These are phyloP conservation scores for Ichneumoninae sp. DNA, from an alignment of 2,888 invertebrate species.

Conservation along the genomic window DNA sequence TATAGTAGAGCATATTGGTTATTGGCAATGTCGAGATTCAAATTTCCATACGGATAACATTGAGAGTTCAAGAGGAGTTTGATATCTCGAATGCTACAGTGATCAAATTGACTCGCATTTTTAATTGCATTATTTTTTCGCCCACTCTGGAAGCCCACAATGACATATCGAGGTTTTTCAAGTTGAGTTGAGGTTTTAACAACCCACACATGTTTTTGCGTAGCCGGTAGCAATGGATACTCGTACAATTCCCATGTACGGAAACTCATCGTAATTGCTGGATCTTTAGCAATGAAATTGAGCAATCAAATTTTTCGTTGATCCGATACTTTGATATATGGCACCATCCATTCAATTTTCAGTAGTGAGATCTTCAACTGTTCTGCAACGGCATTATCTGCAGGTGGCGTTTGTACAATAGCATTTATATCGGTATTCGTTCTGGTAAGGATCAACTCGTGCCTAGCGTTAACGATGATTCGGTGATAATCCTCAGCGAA, in stretches of 20 bases:
- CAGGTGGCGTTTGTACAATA: slow-evolving; percentile 55
- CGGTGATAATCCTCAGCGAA: slow-evolving; percentile 67
- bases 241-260: slow-evolving; percentile 81
- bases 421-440: slow-evolving; percentile 74
- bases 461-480: slow-evolving; percentile 64
- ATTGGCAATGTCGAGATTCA: slow-evolving; percentile 20
- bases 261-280: slow-evolving; percentile 69
- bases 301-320: slow-evolving; percentile 64
- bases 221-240: slow-evolving; percentile 77
- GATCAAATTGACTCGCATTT: slow-evolving; percentile 32
- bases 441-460: slow-evolving; percentile 73
- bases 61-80: slow-evolving; percentile 28
- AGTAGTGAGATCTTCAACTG: slow-evolving; percentile 70
- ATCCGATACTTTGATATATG: slow-evolving; percentile 60
- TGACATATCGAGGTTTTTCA: too few species aligned
- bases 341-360: slow-evolving; percentile 67
- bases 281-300: slow-evolving; percentile 59
- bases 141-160: neutral
- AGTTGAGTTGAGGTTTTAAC: slow-evolving; percentile 35
- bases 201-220: slow-evolving; percentile 22
- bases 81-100: slow-evolving; percentile 5
- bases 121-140: slow-evolving; percentile 1
- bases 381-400: slow-evolving; percentile 66
- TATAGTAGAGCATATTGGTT: slow-evolving; percentile 12
- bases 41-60: neutral